Evolutionary conservation across 2,888 invertebrate genomes (phyloP).

Genomic region (Trileptium ribeirensis): DNA sequence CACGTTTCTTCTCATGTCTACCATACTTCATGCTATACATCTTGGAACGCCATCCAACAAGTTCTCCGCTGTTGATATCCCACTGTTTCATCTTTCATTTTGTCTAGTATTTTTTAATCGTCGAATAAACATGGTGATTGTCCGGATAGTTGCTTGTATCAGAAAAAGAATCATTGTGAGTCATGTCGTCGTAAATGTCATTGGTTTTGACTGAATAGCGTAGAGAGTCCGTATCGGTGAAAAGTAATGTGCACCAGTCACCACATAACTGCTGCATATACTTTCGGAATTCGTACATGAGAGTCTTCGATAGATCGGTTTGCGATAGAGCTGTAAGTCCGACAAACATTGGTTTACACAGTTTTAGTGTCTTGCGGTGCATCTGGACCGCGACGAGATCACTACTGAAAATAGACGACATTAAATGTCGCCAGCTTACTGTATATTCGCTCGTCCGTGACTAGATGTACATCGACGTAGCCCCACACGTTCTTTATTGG

Average conservation of each 20-base stretch:
- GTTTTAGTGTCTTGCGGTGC: no score
- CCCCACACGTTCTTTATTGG: no score
- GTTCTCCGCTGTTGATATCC: not conserved
- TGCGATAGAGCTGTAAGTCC: no score
- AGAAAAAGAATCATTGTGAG: not conserved
- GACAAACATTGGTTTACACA: no score
- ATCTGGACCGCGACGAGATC: no score
- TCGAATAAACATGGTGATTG: not conserved
- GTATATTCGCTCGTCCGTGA: no score
- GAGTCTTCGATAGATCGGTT: no score
- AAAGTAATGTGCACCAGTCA: not conserved
- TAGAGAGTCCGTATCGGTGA: constrained; percentile 9
- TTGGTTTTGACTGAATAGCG: constrained; percentile 6
- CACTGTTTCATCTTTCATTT: constrained; percentile 9
- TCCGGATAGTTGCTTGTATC: not conserved
- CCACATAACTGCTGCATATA: not conserved
- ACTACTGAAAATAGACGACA: no score
- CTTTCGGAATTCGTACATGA: constrained; percentile 9
- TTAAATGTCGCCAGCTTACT: no score
- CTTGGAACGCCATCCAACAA: not conserved
- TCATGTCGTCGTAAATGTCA: constrained; percentile 10
- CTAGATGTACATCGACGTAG: no score
- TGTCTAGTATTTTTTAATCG: not conserved
- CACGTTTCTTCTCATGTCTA: not conserved
- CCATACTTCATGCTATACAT: not conserved